These are phyloP conservation scores for Zaprionus taronus DNA, from an alignment of 1,140 invertebrate genomes.

Conservation along the genomic window DNA sequence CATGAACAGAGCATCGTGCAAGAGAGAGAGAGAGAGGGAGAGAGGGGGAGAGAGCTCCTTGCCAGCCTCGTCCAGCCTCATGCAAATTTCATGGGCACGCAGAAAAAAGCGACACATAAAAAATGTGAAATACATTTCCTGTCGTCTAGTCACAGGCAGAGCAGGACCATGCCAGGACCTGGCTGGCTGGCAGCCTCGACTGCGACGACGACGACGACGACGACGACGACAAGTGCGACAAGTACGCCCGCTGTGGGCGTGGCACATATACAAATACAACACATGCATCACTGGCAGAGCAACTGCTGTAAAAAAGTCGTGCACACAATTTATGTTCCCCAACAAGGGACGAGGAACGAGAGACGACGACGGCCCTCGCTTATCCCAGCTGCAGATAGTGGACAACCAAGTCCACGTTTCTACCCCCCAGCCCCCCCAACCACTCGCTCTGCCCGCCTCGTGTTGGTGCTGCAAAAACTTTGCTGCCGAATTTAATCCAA, in stretches of 20 bases:
- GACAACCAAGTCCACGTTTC: constrained; percentile 19
- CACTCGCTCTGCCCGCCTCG: too few relatives aligned
- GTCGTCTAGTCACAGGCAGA: constrained; percentile 69
- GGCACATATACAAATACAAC: constrained; percentile 48
- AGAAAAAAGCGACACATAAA: constrained; percentile 73
- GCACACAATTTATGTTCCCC: constrained; percentile 61
- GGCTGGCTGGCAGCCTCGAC: constrained; percentile 25
- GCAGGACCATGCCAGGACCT: constrained; percentile 6
- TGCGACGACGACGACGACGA: not conserved
- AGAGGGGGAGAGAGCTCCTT: constrained; percentile 30
- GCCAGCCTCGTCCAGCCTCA: constrained; percentile 62
- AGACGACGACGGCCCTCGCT: constrained; percentile 35
- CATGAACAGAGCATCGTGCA: constrained; percentile 5
- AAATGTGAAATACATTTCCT: constrained; percentile 83
- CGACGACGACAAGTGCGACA: constrained; percentile 75
- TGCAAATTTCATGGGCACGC: constrained; percentile 74
- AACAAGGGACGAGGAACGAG: constrained; percentile 13
- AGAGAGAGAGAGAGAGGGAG: too few relatives aligned
- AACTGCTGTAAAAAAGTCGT: constrained; percentile 48
- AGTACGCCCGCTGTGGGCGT: constrained; percentile 58
- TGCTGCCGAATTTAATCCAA: constrained; percentile 84
- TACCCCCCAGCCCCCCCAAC: not conserved
- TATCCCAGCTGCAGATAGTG: constrained; percentile 67
- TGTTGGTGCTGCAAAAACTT: constrained; percentile 56
- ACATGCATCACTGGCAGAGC: constrained; percentile 20